phyloP scores from a whole-genome alignment of 2,113 vertebrate genomes.

The Circaetus gallicus region DNA sequence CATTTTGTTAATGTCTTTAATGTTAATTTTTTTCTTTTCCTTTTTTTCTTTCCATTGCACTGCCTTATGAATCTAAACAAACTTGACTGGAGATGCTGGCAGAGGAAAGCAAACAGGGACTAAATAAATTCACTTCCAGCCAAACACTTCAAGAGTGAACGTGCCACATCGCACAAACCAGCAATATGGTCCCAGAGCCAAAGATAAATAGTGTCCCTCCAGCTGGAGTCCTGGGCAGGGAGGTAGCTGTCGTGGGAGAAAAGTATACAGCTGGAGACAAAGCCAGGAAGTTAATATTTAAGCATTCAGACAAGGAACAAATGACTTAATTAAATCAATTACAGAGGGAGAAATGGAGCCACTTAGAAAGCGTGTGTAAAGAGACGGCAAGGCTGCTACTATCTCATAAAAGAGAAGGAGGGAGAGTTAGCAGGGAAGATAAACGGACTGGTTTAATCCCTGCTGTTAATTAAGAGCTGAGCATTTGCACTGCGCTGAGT shows the following conservation, averaged over 20 bases:
- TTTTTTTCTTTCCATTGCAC: background rate
- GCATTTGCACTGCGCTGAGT: background rate
- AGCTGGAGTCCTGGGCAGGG: background rate
- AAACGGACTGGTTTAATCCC: constrained; percentile 17
- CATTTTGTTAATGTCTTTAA: background rate
- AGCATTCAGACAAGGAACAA: constrained; percentile 63
- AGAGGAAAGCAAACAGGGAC: constrained; percentile 9
- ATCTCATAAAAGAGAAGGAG: background rate
- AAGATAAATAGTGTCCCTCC: background rate
- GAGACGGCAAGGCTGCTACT: background rate
- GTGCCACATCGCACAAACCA: constrained; percentile 7
- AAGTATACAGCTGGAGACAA: constrained; percentile 49
- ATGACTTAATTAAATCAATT: constrained; percentile 70
- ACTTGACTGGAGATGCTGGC: background rate
- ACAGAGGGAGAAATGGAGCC: constrained; percentile 46
- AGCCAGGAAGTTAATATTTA: constrained; percentile 68
- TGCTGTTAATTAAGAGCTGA: constrained; percentile 27
- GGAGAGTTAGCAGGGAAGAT: constrained; percentile 49
- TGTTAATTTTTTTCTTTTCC: background rate
- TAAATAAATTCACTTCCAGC: background rate
- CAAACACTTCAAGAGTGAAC: background rate
- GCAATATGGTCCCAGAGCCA: background rate
- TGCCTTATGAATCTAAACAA: background rate
- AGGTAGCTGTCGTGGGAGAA: background rate
- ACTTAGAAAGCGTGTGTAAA: constrained; percentile 41